Evolutionary conservation across 1,140 invertebrate genomes (phyloP), one percentile per base, ranked within the genome.

Genomic region (Penaeus indicus): DNA sequence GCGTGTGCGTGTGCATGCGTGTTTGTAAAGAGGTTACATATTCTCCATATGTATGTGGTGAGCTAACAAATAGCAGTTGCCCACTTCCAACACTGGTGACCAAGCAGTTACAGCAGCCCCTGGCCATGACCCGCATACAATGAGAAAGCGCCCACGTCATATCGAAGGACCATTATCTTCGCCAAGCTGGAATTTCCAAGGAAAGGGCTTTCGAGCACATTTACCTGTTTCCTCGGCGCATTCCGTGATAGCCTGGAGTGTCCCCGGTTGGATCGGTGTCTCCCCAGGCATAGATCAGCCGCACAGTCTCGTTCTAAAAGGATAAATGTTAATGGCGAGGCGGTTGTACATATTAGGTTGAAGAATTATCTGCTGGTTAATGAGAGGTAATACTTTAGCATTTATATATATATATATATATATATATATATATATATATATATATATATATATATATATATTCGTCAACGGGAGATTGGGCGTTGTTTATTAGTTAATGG

Each of bases 241-340:
- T 78, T 54, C 89, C 89, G 62, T 90, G 89, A 25, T 86, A 90
- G 18, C 42, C 22, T 0, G 89, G 89, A 5, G 27, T n/a, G 3
- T 67, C 16, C 16, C 80, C 89, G 5, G 16, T 3, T 8, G 89
- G 89, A 32, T 90, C 89, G 2, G 54, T 47, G 1, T 72, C 54
- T 8, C 85, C 89, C 89, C 89, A 90, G 3, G 89, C 89, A 64
- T 86, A 90, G 10, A 90, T 75, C 54, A 90, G 67, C 13, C 84
- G 62, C n/a, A 86, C 82, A 13, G 89, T 86, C 61, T 90, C 89
- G 47, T 90, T 90, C 89, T 90, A 77, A 19, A 61, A 32, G 75
- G 38, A 25, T 21, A 25, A 81, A 16, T 18, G 38, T 13, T 38
- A 11, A 18, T 16, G 69, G 27, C 8, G 69, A 13, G 16, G 16